These are phyloP conservation scores for Macrotis lagotis DNA, from an alignment of 2,113 vertebrate species.

Conservation along the genomic window DNA sequence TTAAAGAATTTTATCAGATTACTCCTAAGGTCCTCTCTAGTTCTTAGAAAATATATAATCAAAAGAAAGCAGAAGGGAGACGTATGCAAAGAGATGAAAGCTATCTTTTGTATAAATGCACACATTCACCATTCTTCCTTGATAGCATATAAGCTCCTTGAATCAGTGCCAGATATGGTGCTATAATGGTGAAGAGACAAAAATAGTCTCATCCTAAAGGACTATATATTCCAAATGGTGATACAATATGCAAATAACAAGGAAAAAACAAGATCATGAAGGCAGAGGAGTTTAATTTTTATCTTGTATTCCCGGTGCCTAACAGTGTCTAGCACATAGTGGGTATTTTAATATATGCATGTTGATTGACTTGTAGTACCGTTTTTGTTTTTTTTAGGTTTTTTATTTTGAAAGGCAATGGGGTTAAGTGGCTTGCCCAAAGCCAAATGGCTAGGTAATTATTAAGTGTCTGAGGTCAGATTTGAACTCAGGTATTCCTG, in stretches of 20 bases:
- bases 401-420: no score
- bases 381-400: no score
- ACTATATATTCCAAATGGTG: background rate
- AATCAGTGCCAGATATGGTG: background rate
- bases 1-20: no score
- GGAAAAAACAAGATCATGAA: no score
- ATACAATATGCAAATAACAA: no score
- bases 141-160: background rate
- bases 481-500: no score
- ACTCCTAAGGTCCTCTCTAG: background rate
- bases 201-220: background rate
- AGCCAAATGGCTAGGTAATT: no score
- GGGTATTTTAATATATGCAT: background rate
- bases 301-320: background rate
- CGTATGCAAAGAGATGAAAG: background rate
- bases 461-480: no score
- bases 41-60: background rate
- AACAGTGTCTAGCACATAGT: background rate
- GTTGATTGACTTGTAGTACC: background rate
- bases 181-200: background rate
- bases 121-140: background rate
- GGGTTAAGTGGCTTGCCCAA: no score
- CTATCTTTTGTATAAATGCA: background rate
- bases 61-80: background rate
- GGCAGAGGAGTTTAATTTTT: background rate